Evolutionary conservation across 2,888 invertebrate genomes (phyloP), one percentile per base, ranked within the genome.

Genomic region (Plagodis pulveraria): DNA sequence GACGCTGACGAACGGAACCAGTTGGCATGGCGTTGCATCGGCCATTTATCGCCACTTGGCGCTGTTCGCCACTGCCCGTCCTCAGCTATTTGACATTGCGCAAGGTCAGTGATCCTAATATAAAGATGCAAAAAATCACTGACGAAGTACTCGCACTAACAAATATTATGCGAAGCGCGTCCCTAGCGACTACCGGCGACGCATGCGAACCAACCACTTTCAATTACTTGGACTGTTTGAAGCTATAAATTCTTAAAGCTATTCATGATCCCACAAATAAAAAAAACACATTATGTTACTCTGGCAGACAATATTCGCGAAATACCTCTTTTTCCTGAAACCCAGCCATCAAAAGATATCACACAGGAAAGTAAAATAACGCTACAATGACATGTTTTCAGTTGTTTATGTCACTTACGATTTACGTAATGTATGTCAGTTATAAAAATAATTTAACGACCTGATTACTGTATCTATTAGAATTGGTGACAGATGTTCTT

Each of bases 101-200:
- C 89, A 92, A 92, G 91, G 91, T 91, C 89, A 90, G 89, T 90
- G 89, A 83, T 87, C 91, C 89, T 90, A 87, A 87, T 90, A 85
- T 86, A 90, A 87, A 89, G 83, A 89, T 89, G 89, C 88, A 89
- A 87, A 88, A 88, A 79, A 76, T 72, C 68, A 69, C 66, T 59
- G 57, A 56, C 55, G 43, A 63, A 38, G 45, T 57, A 57, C 60
- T 42, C 51, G 57, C 36, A 56, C 63, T 65, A 74, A 48, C 48
- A 49, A 43, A 52, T 51, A 44, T 12, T 80, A 83, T 84, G 83
- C 84, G 74, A 65, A 67, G 57, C 82, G 81, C 83, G 83, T 85
- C 76, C 73, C 66, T 69, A 49, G 47, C 71, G 66, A 55, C 77
- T 74, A 73, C 67, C 67, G 74, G 72, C 75, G 77, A 58, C 80